Conservation (phyloP, 2,888 invertebrate species). For the Blomia tropicalis region DNA sequence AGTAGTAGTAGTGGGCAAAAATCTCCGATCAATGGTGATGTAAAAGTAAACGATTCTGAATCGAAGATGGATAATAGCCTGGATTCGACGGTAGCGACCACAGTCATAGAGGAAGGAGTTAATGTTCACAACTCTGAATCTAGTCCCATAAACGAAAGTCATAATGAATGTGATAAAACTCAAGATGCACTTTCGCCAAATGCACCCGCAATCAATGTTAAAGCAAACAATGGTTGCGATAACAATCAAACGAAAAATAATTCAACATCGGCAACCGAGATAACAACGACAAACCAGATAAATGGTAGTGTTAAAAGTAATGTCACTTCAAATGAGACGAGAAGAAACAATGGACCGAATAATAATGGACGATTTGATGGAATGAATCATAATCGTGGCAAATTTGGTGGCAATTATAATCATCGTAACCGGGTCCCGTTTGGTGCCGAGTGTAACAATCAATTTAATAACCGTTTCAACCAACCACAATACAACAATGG, state of each 20-base stretch:
- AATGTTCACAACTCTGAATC: neutral
- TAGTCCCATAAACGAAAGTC: slow-evolving; percentile 11
- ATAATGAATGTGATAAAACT: neutral
- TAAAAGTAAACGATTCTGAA: neutral
- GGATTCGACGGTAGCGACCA: neutral
- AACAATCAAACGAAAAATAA: neutral
- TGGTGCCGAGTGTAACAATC: too few relatives aligned
- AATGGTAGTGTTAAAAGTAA: too few relatives aligned
- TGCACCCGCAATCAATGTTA: neutral
- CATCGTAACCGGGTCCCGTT: too few relatives aligned
- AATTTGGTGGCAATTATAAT: too few relatives aligned
- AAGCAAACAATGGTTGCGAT: too few relatives aligned
- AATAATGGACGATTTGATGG: neutral
- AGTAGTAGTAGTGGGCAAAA: too few relatives aligned
- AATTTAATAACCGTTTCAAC: too few relatives aligned
- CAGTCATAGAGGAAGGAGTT: neutral
- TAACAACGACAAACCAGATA: too few relatives aligned
- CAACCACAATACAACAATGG: too few relatives aligned
- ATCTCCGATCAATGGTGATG: neutral
- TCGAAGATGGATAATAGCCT: neutral
- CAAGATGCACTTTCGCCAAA: slow-evolving; percentile 2
- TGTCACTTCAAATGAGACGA: too few relatives aligned
- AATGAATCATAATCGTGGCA: too few relatives aligned
- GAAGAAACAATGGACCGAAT: neutral
- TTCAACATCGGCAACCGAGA: too few relatives aligned